These are phyloP conservation scores for Serripes groenlandicus DNA, from an alignment of 2,888 invertebrate genomes.

Conservation along the genomic window DNA sequence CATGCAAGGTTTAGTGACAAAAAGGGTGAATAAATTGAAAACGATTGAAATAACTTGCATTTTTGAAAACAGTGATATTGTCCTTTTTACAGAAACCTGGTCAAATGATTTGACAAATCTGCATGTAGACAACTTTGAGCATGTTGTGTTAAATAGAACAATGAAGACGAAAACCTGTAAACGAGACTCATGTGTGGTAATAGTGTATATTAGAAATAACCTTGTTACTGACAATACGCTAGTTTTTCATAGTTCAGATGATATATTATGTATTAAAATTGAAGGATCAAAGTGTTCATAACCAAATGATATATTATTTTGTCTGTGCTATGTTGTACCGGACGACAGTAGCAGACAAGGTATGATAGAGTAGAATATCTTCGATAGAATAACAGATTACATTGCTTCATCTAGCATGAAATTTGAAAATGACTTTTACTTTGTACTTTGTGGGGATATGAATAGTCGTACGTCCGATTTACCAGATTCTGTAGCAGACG, in stretches of 20 bases:
- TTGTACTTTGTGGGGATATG: not conserved
- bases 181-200: not conserved
- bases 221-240: too few species aligned
- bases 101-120: not conserved
- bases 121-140: not conserved
- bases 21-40: not conserved
- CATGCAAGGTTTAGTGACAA: not conserved
- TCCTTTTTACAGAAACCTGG: conserved; percentile 32
- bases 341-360: conserved; percentile 11
- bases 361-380: conserved; percentile 2
- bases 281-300: not conserved
- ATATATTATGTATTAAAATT: conserved; percentile 24
- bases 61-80: conserved; percentile 11
- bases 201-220: not conserved
- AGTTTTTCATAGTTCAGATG: too few species aligned
- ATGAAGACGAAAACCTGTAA: not conserved
- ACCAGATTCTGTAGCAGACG: conserved; percentile 6
- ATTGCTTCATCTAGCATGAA: too few species aligned
- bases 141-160: too few species aligned
- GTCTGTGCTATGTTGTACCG: conserved; percentile 26
- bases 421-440: too few species aligned
- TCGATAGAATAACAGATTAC: conserved; percentile 1
- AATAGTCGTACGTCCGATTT: not conserved
- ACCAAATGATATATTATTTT: not conserved
- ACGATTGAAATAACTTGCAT: conserved; percentile 5